Conservation (phyloP, 1,140 invertebrate species). For the Camponotus floridanus region DNA sequence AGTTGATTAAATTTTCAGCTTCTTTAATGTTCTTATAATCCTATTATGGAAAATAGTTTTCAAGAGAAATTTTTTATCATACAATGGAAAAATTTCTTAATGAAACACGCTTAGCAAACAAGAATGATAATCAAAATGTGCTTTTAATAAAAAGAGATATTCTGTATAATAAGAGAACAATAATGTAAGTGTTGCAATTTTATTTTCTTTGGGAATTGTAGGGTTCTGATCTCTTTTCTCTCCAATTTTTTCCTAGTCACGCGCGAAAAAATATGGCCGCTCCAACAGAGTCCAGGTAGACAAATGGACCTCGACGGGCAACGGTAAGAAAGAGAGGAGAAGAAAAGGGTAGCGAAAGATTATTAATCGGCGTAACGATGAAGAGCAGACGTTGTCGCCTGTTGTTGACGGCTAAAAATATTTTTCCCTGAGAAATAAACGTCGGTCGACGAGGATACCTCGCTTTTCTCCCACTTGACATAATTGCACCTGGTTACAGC, state of each 20-base stretch:
- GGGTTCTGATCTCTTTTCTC: not conserved
- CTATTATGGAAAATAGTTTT: not conserved
- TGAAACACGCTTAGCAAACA: not conserved
- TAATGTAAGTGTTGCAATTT: not conserved
- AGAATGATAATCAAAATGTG: not conserved
- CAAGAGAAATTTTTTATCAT: not conserved
- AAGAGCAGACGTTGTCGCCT: slow-evolving; percentile 48
- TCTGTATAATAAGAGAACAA: too few species aligned
- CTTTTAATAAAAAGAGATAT: not conserved
- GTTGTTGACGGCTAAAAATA: slow-evolving; percentile 70
- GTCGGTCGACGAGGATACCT: slow-evolving; percentile 15
- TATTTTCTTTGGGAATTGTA: slow-evolving; percentile 4
- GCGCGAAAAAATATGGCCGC: slow-evolving; percentile 25
- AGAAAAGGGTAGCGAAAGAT: slow-evolving; percentile 29
- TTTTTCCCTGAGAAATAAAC: slow-evolving; percentile 62
- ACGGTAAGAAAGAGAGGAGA: not conserved
- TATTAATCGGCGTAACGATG: slow-evolving; percentile 70
- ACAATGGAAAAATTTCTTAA: not conserved
- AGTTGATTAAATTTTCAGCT: slow-evolving; percentile 21
- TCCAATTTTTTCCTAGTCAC: slow-evolving; percentile 18
- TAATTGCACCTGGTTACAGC: slow-evolving; percentile 32
- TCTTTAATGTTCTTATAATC: not conserved
- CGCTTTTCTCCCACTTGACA: not conserved
- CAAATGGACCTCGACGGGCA: slow-evolving; percentile 33
- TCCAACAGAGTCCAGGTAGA: slow-evolving; percentile 23